Percentiles rank a stretch among this genome's conserved stretches.
phyloP scores from a whole-genome alignment of 1,140 invertebrate genomes.

The Hylaeus anthracinus region DNA sequence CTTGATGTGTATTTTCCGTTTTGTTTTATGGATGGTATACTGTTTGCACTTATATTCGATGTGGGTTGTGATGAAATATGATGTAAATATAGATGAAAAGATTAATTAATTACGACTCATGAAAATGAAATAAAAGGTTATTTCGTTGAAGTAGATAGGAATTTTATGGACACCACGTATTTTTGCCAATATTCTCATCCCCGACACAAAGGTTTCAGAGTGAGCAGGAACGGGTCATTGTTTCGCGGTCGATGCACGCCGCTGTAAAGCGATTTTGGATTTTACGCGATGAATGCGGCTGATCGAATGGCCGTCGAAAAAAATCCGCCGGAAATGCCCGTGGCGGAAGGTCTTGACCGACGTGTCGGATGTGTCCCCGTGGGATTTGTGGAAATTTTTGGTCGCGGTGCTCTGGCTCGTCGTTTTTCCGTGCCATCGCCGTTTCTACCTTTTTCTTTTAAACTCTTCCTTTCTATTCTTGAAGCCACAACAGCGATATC shows the following conservation, averaged over 20 bases:
- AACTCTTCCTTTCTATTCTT: not conserved
- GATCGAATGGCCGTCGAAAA: slow-evolving; percentile 26
- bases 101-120: too few relatives aligned
- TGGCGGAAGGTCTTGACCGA: slow-evolving; percentile 23
- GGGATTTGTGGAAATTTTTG: slow-evolving; percentile 33
- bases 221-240: not conserved
- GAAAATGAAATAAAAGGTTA: not conserved
- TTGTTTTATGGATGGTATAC: too few relatives aligned
- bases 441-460: not conserved
- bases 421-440: not conserved
- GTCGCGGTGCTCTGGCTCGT: not conserved
- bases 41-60: too few relatives aligned
- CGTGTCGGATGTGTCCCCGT: slow-evolving; percentile 36
- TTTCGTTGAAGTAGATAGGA: too few relatives aligned
- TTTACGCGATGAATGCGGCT: slow-evolving; percentile 28
- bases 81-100: too few relatives aligned
- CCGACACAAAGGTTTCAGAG: not conserved
- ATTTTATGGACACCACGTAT: not conserved
- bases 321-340: slow-evolving; percentile 23
- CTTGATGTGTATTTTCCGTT: too few relatives aligned
- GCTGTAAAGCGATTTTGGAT: slow-evolving; percentile 31
- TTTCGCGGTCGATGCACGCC: slow-evolving; percentile 16
- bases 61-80: too few relatives aligned
- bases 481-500: not conserved
- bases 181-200: not conserved